Conservation (phyloP, 92 coral and sea anemone genomes). For the Phenganax subtilis region DNA sequence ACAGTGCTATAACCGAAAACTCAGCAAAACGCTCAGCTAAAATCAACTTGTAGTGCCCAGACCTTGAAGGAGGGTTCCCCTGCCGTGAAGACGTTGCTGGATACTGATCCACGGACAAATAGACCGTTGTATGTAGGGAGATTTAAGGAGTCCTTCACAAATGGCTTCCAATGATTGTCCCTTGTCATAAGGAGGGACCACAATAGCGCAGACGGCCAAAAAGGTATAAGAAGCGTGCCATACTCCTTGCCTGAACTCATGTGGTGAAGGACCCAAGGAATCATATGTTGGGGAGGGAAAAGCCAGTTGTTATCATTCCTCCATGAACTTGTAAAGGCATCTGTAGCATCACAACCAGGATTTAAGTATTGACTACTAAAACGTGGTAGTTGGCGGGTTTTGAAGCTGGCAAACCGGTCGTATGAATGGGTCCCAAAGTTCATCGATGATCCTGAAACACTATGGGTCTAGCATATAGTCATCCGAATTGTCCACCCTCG, state of each 20-base stretch:
- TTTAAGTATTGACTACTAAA: conserved; percentile 50
- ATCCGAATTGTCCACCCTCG: conserved; percentile 46
- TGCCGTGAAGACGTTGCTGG: conserved; percentile 47
- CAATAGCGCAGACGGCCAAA: conserved; percentile 67
- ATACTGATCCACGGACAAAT: conserved; percentile 49
- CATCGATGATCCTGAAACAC: conserved; percentile 44
- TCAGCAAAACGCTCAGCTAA: conserved; percentile 23
- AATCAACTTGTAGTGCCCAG: conserved; percentile 47
- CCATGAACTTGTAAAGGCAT: conserved; percentile 66
- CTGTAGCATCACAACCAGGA: conserved; percentile 52
- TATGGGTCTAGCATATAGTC: conserved; percentile 55
- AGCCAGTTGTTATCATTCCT: conserved; percentile 57
- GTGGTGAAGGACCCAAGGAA: conserved; percentile 55
- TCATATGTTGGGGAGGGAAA: conserved; percentile 53
- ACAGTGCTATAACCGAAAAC: conserved; percentile 20
- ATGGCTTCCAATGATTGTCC: conserved; percentile 45
- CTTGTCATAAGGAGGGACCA: conserved; percentile 59
- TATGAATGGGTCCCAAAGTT: conserved; percentile 52
- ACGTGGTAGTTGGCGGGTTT: conserved; percentile 48
- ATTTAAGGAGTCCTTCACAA: conserved; percentile 37
- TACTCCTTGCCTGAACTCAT: conserved; percentile 50
- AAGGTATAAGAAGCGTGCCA: conserved; percentile 59
- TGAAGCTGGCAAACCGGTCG: conserved; percentile 54
- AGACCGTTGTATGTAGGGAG: conserved; percentile 38
- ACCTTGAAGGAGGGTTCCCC: conserved; percentile 48